Base-by-base conservation (phyloP, 2,113 vertebrate genomes). In the Seriola dumerili region DNA sequence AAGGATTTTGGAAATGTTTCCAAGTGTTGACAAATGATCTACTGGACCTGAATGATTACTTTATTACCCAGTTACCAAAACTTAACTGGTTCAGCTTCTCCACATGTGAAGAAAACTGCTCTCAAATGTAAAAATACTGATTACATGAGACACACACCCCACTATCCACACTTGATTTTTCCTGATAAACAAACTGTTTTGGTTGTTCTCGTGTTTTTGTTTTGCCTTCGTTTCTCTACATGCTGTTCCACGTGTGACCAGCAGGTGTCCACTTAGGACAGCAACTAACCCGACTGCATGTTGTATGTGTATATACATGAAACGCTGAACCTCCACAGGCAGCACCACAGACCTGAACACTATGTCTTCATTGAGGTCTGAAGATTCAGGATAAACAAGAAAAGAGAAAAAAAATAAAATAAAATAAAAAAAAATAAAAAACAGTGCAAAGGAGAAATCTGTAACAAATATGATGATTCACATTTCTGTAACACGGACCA, bases 241-340 rank as follows among this genome's bases (percentile, higher is more conserved):
- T 74, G 79, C 42, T 40, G 78, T 67, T 73, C n/a, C 72, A 54
- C 2, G 7, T 74, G n/a, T 14, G n/a, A 2, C 85, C 87, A 92
- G 78, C 78, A 88, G 88, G 84, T 16, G 89, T 74, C 89, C 21
- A 32, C 85, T 68, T 40, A 85, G 66, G 62, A 69, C 80, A 57
- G 38, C 23, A 0, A 25, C 7, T 5, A 12, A 21, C 25, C 32
- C 8, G 50, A 5, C 69, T 38, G 67, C 34, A 70, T 54, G 2
- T 70, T 38, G 52, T 2, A n/a, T 58, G n/a, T 23, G 34, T 13
- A 36, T 59, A 8, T 21, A 66, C 61, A n/a, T 1, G n/a, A 50
- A 72, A 0, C 54, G 50, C 63, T 19, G 21, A 32, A 1, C 54
- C 52, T 61, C 19, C 4, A 2, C 7, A 1, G 13, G 48, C 68